Conservation (phyloP, 2,113 vertebrate genomes). For the Amia ocellicauda region DNA sequence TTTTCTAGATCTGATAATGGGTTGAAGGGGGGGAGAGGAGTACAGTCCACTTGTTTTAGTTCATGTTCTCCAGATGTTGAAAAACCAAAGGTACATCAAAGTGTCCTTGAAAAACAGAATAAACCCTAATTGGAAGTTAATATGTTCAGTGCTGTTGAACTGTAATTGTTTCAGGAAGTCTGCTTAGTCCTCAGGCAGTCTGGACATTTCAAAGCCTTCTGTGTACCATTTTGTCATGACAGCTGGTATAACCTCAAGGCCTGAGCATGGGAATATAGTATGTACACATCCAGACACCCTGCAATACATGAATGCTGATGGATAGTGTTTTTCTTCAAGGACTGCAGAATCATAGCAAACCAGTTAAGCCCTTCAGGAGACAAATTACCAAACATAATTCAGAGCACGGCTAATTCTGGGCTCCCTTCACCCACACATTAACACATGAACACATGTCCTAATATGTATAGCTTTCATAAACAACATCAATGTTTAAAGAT, state of each 20-base stretch:
- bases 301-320: not conserved
- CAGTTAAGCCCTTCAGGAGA: no score
- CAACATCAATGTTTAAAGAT: no score
- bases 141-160: not conserved
- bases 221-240: not conserved
- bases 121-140: slow-evolving; percentile 2
- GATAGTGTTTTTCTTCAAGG: no score
- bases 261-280: not conserved
- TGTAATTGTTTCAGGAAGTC: not conserved
- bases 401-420: no score
- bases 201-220: not conserved
- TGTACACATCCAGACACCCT: not conserved
- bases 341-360: no score
- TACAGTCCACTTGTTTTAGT: not conserved
- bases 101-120: not conserved
- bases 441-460: no score
- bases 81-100: not conserved
- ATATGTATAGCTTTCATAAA: no score
- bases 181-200: not conserved
- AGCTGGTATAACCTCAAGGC: not conserved
- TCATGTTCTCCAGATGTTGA: slow-evolving; percentile 3
- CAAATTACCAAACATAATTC: no score
- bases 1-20: slow-evolving; percentile 2
- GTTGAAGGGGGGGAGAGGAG: slow-evolving; percentile 4
- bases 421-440: no score